These are phyloP conservation scores for Crocodylus rhombifer DNA, from an alignment of 2,797 vertebrate species.

Conservation along the genomic window DNA sequence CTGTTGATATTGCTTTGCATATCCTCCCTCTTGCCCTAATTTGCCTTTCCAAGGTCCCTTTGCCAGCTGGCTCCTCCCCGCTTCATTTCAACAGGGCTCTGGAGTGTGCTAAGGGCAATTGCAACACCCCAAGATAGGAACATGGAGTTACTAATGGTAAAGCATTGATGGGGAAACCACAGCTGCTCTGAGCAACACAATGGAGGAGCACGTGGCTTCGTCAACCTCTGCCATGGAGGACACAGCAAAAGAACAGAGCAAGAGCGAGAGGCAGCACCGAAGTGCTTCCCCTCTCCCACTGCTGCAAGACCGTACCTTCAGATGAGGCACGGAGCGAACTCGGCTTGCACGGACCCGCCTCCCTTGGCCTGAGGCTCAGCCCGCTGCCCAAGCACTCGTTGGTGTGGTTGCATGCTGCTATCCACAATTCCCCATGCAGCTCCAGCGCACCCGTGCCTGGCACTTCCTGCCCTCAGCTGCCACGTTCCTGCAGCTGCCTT, in stretches of 20 bases:
- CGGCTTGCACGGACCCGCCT: not conserved
- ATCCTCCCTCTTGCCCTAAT: not conserved
- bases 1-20: not conserved
- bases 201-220: not conserved
- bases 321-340: not conserved
- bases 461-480: not conserved
- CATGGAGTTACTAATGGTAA: not conserved
- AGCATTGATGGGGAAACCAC: accelerated
- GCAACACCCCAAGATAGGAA: not conserved
- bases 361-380: not conserved
- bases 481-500: not conserved
- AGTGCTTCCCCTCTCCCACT: not conserved
- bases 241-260: not conserved
- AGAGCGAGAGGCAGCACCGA: not conserved
- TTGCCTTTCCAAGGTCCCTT: not conserved
- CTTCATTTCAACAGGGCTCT: not conserved
- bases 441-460: no score
- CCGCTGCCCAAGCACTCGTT: not conserved
- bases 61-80: not conserved
- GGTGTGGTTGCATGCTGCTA: not conserved
- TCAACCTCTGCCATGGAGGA: not conserved
- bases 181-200: not conserved
- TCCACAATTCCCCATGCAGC: not conserved
- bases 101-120: not conserved
- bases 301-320: not conserved